Conservation (phyloP, 2,888 invertebrate species). For the Sarcophaga caerulescens region DNA sequence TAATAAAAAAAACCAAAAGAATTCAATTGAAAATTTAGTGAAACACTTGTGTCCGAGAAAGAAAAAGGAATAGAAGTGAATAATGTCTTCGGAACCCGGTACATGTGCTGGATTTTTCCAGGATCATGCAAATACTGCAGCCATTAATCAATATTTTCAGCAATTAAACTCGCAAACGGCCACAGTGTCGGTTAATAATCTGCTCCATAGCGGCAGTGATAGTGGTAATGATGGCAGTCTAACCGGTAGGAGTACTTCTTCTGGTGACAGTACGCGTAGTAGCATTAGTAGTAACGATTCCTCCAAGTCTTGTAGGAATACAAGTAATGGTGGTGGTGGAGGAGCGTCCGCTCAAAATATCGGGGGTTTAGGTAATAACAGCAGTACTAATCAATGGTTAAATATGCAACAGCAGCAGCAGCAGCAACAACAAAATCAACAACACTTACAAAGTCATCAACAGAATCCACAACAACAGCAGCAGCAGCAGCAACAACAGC, state of each 20-base stretch:
- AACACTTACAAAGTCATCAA: conserved; percentile 67
- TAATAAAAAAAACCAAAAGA: background rate
- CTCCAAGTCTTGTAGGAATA: conserved; percentile 68
- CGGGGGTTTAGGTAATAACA: conserved; percentile 58
- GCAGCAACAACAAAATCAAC: conserved; percentile 68
- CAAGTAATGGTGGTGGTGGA: conserved; percentile 55
- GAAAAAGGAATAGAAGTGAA: background rate
- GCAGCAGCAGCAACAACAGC: conserved; percentile 67
- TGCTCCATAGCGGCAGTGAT: conserved; percentile 56
- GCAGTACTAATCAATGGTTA: conserved; percentile 67
- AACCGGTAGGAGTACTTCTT: conserved; percentile 65
- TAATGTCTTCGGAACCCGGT: conserved; percentile 58
- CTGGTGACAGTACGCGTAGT: conserved; percentile 72
- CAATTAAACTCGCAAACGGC: conserved; percentile 76
- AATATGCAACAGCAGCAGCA: conserved; percentile 69
- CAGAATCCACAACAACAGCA: conserved; percentile 67
- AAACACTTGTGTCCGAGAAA: background rate
- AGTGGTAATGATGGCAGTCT: conserved; percentile 62
- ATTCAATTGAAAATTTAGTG: too few species aligned
- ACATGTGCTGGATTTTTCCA: conserved; percentile 78
- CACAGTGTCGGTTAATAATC: conserved; percentile 71
- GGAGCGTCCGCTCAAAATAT: conserved; percentile 25
- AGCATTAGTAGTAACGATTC: conserved; percentile 74
- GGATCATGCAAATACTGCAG: conserved; percentile 75
- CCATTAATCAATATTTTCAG: conserved; percentile 78